Conservation (phyloP, 1,140 invertebrate genomes). For the Nebria ingens region DNA sequence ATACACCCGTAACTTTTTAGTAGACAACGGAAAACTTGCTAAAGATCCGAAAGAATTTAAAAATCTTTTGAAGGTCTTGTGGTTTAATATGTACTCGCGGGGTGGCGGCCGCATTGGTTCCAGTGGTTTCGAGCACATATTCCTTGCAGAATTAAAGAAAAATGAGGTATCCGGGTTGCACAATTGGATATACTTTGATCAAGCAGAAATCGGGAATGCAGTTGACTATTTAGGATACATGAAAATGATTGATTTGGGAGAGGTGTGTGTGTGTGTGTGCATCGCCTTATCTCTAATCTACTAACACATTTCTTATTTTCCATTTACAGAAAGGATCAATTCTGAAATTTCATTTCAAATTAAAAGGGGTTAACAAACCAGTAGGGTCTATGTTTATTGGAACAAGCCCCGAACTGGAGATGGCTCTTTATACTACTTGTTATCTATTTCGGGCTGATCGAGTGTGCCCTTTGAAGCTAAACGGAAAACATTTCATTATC, state of each 20-base stretch:
- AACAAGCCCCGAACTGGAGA: constrained; percentile 86
- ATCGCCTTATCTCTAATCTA: too few relatives aligned
- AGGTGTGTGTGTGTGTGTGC: too few relatives aligned
- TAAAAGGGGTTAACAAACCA: constrained; percentile 63
- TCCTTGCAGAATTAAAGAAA: constrained; percentile 73
- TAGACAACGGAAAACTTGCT: constrained; percentile 48
- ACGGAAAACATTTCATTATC: constrained; percentile 57
- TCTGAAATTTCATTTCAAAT: constrained; percentile 65
- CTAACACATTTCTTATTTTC: constrained; percentile 23
- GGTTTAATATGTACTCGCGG: constrained; percentile 73
- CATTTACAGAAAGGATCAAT: constrained; percentile 62
- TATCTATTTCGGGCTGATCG: constrained; percentile 59
- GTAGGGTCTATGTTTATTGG: constrained; percentile 76
- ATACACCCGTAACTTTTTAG: constrained; percentile 58
- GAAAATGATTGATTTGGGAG: constrained; percentile 55
- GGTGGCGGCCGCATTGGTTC: constrained; percentile 65
- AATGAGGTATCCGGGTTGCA: constrained; percentile 70
- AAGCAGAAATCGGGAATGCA: constrained; percentile 53
- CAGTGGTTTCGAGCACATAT: constrained; percentile 79
- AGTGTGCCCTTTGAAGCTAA: constrained; percentile 59
- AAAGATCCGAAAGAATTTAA: constrained; percentile 56
- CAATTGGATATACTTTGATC: constrained; percentile 79
- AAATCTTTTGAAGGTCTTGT: constrained; percentile 60
- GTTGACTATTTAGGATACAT: constrained; percentile 74
- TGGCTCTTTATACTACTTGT: constrained; percentile 82